phyloP scores from a whole-genome alignment of 23 tunicate genomes.

The Corella eumyota region DNA sequence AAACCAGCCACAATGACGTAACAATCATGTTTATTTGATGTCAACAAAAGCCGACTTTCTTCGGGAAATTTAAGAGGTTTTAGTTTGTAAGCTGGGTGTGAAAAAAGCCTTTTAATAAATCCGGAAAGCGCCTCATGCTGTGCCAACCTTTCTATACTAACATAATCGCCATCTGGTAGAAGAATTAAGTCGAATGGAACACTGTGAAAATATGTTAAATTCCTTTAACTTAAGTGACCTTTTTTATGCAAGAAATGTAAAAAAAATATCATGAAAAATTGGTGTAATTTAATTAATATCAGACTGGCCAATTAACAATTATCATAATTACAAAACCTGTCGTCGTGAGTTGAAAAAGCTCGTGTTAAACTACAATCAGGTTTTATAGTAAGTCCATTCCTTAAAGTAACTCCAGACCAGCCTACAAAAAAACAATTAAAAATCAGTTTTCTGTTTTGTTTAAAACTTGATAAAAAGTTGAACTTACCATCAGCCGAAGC shows the following conservation, averaged over 20 bases:
- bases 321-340: too few relatives aligned
- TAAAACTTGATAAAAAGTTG: too few relatives aligned
- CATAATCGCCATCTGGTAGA: slow-evolving; percentile 25
- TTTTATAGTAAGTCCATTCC: slow-evolving; percentile 19
- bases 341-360: slow-evolving; percentile 3
- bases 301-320: too few relatives aligned
- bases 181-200: slow-evolving; percentile 15
- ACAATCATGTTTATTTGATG: too few relatives aligned
- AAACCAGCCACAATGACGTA: too few relatives aligned
- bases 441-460: too few relatives aligned
- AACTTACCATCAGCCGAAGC: slow-evolving; percentile 39
- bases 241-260: too few relatives aligned
- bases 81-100: neutral
- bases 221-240: too few relatives aligned
- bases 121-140: slow-evolving; percentile 6
- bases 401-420: slow-evolving; percentile 28
- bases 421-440: slow-evolving; percentile 11
- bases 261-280: too few relatives aligned
- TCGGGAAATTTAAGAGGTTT: neutral
- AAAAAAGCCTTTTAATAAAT: slow-evolving; percentile 1
- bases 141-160: slow-evolving; percentile 5
- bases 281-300: too few relatives aligned
- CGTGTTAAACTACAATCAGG: slow-evolving; percentile 26
- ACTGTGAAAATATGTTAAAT: neutral
- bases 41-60: too few relatives aligned